A percentile compares a stretch with the other conserved stretches of the same genome.
These are phyloP conservation scores for Blastomussa wellsi DNA, from an alignment of 92 coral and sea anemone genomes.

Conservation along the genomic window DNA sequence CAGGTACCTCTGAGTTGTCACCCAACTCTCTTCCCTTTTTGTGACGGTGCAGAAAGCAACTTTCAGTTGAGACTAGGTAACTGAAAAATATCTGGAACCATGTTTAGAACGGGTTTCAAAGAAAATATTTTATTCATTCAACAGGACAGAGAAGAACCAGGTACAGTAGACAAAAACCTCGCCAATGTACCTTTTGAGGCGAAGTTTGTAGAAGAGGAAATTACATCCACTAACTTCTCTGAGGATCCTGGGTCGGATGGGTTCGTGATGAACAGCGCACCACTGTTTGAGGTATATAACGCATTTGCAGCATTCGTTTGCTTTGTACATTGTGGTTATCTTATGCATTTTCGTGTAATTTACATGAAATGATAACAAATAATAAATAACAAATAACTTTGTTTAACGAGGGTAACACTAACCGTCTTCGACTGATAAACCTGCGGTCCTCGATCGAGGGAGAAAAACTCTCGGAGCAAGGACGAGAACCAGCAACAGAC, in stretches of 20 bases:
- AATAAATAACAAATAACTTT: too few relatives aligned
- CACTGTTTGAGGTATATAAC: conserved; percentile 82
- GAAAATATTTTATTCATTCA: background rate
- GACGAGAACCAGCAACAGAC: too few relatives aligned
- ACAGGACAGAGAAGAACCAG: conserved; percentile 88
- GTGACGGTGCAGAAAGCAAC: background rate
- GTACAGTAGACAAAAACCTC: conserved; percentile 58
- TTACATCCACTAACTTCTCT: conserved; percentile 64
- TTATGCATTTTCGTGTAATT: background rate
- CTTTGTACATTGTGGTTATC: background rate
- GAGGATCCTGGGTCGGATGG: conserved; percentile 83
- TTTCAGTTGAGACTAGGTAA: background rate
- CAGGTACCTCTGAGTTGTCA: background rate
- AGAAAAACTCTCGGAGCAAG: too few relatives aligned
- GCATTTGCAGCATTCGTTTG: background rate
- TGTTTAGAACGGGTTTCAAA: background rate
- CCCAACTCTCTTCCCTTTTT: background rate
- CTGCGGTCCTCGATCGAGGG: too few relatives aligned
- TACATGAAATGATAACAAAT: too few relatives aligned
- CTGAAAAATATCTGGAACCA: background rate
- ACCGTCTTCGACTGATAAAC: too few relatives aligned
- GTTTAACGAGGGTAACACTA: too few relatives aligned
- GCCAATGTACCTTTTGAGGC: conserved; percentile 85
- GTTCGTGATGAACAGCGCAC: conserved; percentile 82
- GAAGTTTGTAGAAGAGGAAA: conserved; percentile 79